These are phyloP conservation scores for Australoheros facetus DNA, from an alignment of 2,797 vertebrate species.

Conservation along the genomic window DNA sequence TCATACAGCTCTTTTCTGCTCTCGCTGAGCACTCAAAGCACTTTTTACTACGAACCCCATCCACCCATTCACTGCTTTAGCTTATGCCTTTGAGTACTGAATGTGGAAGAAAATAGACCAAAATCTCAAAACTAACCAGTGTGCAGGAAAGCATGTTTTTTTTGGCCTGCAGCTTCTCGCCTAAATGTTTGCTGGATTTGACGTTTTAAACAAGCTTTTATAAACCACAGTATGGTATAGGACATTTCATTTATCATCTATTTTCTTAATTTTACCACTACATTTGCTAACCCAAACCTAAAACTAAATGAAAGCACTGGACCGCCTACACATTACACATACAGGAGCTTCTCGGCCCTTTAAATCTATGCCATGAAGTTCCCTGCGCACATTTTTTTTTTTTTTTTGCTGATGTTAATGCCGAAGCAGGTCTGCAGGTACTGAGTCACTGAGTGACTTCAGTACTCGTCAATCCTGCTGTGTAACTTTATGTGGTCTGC, in stretches of 20 bases:
- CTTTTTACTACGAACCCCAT: not conserved
- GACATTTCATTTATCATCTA: fast-evolving
- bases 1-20: not conserved
- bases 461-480: no score
- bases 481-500: no score
- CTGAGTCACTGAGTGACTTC: no score
- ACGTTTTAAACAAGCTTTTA: not conserved
- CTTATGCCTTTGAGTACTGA: not conserved
- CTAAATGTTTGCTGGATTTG: not conserved
- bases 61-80: not conserved
- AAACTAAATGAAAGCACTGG: not conserved
- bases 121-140: not conserved
- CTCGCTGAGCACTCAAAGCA: not conserved
- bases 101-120: not conserved
- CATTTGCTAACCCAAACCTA: not conserved
- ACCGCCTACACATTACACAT: not conserved
- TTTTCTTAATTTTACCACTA: not conserved
- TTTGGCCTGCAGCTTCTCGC: no score
- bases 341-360: not conserved
- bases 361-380: not conserved
- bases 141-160: not conserved
- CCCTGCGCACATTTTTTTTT: not conserved
- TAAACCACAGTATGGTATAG: not conserved
- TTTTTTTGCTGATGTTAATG: not conserved
- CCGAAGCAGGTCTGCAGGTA: not conserved